Percentiles rank a stretch among this genome's conserved stretches.
These are phyloP conservation scores for Hemicordylus capensis DNA, from an alignment of 2,113 vertebrate species.

Conservation along the genomic window DNA sequence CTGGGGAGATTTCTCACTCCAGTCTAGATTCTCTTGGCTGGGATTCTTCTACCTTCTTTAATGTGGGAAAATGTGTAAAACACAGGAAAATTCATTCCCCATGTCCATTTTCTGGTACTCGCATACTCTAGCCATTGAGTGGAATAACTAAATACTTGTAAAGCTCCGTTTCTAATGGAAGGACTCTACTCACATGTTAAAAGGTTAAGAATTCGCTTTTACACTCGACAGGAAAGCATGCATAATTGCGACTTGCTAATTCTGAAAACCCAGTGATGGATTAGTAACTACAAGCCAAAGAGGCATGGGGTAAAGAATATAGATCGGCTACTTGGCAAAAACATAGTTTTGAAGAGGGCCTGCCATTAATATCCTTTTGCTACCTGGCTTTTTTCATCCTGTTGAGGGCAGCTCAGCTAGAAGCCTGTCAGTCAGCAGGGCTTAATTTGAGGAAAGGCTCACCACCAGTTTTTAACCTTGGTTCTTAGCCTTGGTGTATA, in stretches of 20 bases:
- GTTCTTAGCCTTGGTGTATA: background rate
- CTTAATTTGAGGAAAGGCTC: background rate
- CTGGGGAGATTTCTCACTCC: slow-evolving; percentile 48
- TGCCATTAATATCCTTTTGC: background rate
- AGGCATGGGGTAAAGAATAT: background rate
- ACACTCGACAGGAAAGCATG: background rate
- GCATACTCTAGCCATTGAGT: rapidly evolving
- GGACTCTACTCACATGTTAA: background rate
- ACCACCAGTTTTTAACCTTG: background rate
- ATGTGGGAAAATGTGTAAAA: slow-evolving; percentile 26
- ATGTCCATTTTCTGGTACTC: background rate
- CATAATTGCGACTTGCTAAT: slow-evolving; percentile 23
- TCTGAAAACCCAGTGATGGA: background rate
- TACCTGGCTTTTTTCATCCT: rapidly evolving
- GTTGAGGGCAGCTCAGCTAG: rapidly evolving
- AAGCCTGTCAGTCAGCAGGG: background rate
- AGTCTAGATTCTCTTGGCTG: background rate
- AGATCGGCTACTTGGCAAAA: background rate
- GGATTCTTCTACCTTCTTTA: slow-evolving; percentile 2
- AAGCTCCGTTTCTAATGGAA: slow-evolving; percentile 12
- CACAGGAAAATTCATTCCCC: slow-evolving; percentile 15
- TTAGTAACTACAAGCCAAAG: background rate
- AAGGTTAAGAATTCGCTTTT: slow-evolving; percentile 40
- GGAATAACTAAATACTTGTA: slow-evolving; percentile 3
- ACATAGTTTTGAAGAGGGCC: background rate